phyloP scores from a whole-genome alignment of 1,140 invertebrate species.

The Drosophila nebulosa region DNA sequence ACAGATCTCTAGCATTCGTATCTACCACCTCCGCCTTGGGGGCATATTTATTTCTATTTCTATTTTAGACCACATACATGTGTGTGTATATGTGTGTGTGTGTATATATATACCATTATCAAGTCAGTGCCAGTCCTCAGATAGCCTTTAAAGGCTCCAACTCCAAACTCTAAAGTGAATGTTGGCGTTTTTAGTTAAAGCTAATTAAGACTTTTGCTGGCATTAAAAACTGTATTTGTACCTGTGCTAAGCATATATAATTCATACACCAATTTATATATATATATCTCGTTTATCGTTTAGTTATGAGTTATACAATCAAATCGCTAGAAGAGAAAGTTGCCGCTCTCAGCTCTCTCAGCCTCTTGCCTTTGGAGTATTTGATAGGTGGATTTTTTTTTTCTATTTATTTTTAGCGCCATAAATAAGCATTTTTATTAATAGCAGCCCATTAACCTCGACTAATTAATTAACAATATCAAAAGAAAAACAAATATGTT shows the following conservation, averaged over 20 bases:
- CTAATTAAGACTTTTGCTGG: conserved; percentile 73
- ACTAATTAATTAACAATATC: conserved; percentile 75
- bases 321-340: conserved; percentile 50
- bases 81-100: not conserved
- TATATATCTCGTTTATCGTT: not conserved
- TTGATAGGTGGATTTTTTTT: conserved; percentile 15
- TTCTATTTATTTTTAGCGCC: conserved; percentile 61
- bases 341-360: conserved; percentile 24
- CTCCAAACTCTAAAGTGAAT: conserved; percentile 56
- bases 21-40: not conserved
- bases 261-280: conserved; percentile 45
- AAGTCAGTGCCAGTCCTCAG: conserved; percentile 48
- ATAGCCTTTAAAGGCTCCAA: conserved; percentile 64
- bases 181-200: conserved; percentile 36
- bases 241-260: conserved; percentile 65
- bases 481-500: conserved; percentile 52
- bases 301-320: conserved; percentile 50
- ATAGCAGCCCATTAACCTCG: conserved; percentile 73
- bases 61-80: conserved; percentile 52
- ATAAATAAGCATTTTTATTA: conserved; percentile 78
- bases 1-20: not conserved
- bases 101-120: conserved; percentile 43
- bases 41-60: conserved; percentile 27
- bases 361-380: conserved; percentile 10
- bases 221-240: conserved; percentile 38